A percentile compares a stretch with the other conserved stretches of the same genome.
Conservation (phyloP, 2,113 vertebrate genomes). For the Galeopterus variegatus region DNA sequence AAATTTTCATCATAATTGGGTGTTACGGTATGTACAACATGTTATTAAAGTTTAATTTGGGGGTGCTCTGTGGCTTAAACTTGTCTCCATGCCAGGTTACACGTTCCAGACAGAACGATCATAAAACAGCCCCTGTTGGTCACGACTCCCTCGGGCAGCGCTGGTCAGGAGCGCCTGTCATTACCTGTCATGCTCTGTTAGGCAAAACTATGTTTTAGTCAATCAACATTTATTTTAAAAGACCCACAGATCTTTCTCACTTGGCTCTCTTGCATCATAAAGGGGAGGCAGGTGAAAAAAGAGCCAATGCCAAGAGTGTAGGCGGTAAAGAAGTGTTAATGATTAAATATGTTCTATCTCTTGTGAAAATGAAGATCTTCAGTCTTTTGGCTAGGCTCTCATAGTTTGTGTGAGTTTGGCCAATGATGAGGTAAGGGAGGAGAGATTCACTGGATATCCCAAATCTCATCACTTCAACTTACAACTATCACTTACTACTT, state of each 20-base stretch:
- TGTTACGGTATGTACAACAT: not conserved
- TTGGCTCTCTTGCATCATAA: not conserved
- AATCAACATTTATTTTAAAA: not conserved
- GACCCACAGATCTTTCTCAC: not conserved
- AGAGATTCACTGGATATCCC: not conserved
- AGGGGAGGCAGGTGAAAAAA: not conserved
- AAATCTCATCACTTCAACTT: not conserved
- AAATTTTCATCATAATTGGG: constrained; percentile 12
- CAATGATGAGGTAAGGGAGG: not conserved
- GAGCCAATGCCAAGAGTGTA: not conserved
- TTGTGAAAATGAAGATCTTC: not conserved
- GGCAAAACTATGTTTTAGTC: not conserved
- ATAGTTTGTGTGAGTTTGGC: not conserved
- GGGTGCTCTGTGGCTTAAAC: not conserved
- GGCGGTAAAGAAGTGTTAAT: not conserved
- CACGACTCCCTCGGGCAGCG: not conserved
- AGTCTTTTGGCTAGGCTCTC: not conserved
- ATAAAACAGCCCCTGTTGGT: not conserved
- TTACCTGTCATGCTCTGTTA: not conserved
- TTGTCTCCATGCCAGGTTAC: not conserved
- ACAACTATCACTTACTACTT: not conserved
- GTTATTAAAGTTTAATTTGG: not conserved
- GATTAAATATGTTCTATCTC: not conserved
- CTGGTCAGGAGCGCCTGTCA: not conserved
- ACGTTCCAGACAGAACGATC: not conserved